A percentile compares a stretch with the other conserved stretches of the same genome.
Evolutionary conservation across 2,888 invertebrate genomes (phyloP).

Genomic region (Andrena flavipes): DNA sequence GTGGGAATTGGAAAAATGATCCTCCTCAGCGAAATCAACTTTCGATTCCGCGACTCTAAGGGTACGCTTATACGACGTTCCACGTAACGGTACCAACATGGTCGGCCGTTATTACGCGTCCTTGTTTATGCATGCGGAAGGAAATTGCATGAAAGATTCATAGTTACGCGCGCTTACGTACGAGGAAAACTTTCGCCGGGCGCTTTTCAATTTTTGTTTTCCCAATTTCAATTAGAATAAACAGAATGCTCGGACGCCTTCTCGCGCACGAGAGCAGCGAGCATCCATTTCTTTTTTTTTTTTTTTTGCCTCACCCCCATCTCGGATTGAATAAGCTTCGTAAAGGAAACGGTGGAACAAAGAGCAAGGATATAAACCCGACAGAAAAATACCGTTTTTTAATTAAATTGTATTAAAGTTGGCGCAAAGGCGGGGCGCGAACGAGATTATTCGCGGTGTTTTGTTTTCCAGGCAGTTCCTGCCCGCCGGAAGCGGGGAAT

Average conservation of each 20-base stretch:
- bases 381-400: slow-evolving; percentile 65
- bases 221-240: slow-evolving; percentile 27
- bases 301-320: not conserved
- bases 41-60: slow-evolving; percentile 1
- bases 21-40: slow-evolving; percentile 5
- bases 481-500: slow-evolving; percentile 44
- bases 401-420: slow-evolving; percentile 64
- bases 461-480: slow-evolving; percentile 58
- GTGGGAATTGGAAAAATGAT: slow-evolving; percentile 58
- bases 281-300: not conserved
- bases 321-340: slow-evolving; percentile 25
- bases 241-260: not conserved
- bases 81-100: slow-evolving; percentile 10
- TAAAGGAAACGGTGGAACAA: slow-evolving; percentile 52
- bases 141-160: slow-evolving; percentile 71
- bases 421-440: slow-evolving; percentile 11
- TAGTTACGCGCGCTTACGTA: slow-evolving; percentile 29
- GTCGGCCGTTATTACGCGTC: slow-evolving; percentile 36
- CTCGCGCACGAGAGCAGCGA: not conserved
- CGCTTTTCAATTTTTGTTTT: not conserved
- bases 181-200: slow-evolving; percentile 1
- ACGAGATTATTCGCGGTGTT: slow-evolving; percentile 53
- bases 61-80: not conserved
- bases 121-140: slow-evolving; percentile 62
- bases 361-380: slow-evolving; percentile 43